Evolutionary conservation across 2,888 invertebrate genomes (phyloP).

Genomic region (Apantesis nais): DNA sequence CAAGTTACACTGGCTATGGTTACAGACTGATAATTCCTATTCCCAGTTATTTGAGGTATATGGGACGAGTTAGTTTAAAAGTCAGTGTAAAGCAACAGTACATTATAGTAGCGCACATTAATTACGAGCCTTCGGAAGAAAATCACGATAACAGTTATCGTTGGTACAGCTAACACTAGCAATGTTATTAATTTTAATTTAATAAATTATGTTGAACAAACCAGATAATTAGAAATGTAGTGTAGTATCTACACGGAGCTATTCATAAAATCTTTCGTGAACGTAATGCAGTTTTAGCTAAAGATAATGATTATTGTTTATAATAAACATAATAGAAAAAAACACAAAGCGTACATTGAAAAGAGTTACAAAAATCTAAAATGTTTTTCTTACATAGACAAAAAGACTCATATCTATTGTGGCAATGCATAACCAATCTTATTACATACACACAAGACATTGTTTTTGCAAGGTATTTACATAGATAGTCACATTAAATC

Average conservation of each 20-base stretch:
- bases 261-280: neutral
- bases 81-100: neutral
- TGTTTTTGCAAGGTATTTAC: neutral
- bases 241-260: neutral
- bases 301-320: neutral
- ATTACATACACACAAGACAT: neutral
- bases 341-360: neutral
- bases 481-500: neutral
- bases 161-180: neutral
- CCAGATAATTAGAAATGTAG: neutral
- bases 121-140: neutral
- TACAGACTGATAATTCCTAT: too few relatives aligned
- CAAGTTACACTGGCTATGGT: neutral
- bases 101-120: neutral
- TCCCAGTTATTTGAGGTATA: too few relatives aligned
- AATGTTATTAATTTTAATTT: neutral
- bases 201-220: neutral
- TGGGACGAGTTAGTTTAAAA: neutral
- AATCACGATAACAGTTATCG: neutral
- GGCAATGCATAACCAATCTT: neutral
- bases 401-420: neutral
- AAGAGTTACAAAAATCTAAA: neutral
- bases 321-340: neutral
- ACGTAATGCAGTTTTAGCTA: neutral
- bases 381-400: neutral